These are phyloP conservation scores for Sylvia atricapilla DNA, from an alignment of 2,113 vertebrate species.

Conservation along the genomic window DNA sequence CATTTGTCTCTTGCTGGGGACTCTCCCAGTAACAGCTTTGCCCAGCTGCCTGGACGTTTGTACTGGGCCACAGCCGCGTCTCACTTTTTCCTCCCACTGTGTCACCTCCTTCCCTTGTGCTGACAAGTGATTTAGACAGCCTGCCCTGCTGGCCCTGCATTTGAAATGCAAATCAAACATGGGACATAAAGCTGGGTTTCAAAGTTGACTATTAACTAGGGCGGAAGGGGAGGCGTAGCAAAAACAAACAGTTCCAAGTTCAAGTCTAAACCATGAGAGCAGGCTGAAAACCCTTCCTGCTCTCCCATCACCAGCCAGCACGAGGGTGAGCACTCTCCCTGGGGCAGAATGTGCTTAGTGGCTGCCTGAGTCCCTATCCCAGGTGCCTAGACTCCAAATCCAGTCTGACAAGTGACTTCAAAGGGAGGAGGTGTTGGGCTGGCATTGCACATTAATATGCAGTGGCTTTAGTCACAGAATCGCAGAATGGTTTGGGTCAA, in stretches of 20 bases:
- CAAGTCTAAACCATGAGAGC: slow-evolving; percentile 50
- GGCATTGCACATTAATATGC: neutral
- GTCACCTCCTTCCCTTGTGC: slow-evolving; percentile 56
- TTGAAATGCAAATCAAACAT: slow-evolving; percentile 63
- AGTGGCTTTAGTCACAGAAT: neutral
- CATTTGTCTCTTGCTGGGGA: neutral
- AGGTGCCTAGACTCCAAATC: neutral
- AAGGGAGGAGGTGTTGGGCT: neutral
- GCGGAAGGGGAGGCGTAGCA: slow-evolving; percentile 58
- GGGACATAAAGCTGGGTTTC: slow-evolving; percentile 49
- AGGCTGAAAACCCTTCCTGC: neutral
- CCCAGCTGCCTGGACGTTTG: neutral
- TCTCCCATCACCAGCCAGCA: neutral
- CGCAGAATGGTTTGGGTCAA: neutral
- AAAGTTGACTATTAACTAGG: slow-evolving; percentile 66
- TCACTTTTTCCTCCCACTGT: slow-evolving; percentile 37
- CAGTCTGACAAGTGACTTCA: neutral
- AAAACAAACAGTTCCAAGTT: slow-evolving; percentile 72
- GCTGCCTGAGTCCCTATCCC: neutral
- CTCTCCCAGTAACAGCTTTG: neutral
- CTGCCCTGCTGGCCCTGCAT: slow-evolving; percentile 41
- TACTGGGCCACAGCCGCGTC: neutral
- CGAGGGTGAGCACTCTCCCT: neutral
- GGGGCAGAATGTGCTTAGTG: neutral
- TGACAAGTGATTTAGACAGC: slow-evolving; percentile 58